Evolutionary conservation across 2,113 vertebrate genomes (phyloP), one percentile per base, ranked within the genome.

Genomic region (Amphiprion percula): DNA sequence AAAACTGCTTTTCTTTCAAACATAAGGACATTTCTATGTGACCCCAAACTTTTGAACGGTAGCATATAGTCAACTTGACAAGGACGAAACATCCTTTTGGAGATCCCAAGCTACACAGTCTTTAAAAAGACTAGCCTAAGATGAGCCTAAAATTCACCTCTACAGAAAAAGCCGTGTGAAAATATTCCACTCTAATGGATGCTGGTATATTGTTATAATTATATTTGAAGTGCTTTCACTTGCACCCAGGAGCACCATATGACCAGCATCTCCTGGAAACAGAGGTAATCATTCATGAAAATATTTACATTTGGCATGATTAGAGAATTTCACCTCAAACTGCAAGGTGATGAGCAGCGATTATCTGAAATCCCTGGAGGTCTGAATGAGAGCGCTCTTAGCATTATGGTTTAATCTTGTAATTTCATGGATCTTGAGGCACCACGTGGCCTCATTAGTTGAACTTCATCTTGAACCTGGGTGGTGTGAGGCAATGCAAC

Each of bases 311-410:
- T 70, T 37, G 23, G 73, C 26, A 49, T 12, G 1, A 59, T 46
- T 16, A 19, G 12, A 26, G 24, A 47, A 21, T 61, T 72, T 55
- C 24, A 39, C 44, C 4, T 79, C 52, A 33, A 16, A 63, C 15
- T 83, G 52, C 59, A 56, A 0, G 11, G 15, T 19, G 37, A 70
- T 49, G 10, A 62, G 50, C 15, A 65, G 64, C 72, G 69, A 80
- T 56, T 61, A 46, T 60, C 53, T 67, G 6, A 21, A 28, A 53
- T 47, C 58, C 63, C 37, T 12, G 14, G 60, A 69, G 47, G 54
- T 59, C 60, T 73, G 59, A 76, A 68, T 4, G 10, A 53, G 37
- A 66, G 11, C 23, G 49, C 63, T 46, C 12, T 17, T 60, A 55
- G 60, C 15, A 63, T 60, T 0, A 3, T 37, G 37, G 23, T 16